Base-by-base conservation (phyloP, 2,113 vertebrate genomes). In the Indicator maculatus region DNA sequence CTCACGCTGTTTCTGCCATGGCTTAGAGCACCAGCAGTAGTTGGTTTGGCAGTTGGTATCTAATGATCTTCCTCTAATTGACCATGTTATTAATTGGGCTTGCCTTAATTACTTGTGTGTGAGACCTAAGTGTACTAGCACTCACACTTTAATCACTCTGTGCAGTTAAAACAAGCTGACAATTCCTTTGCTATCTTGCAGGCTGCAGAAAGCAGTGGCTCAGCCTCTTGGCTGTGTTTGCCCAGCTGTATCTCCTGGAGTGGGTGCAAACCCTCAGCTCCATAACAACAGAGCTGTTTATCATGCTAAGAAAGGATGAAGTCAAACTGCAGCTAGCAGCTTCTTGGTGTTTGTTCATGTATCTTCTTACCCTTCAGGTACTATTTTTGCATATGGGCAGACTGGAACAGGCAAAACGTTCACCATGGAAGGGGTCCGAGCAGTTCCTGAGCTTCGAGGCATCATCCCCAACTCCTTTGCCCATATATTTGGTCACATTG, bases 401-500 rank as follows among this genome's bases (percentile, higher is more conserved):
- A 99, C 99, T 67, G 99, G 99, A 93, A 99, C 99, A 76, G 99
- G 99, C 59, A 99, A 99, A 97, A 99, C 99, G 5, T 99, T 99
- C 95, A 99, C 99, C 63, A 99, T 99, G 99, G 99, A 99, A 97
- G 99, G 99, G 12, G 98, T 99, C 67, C 98, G 99, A 93, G 98
- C 98, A n/a, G 99, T 99, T 88, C 99, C 99, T 79, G 99, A 99
- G 87, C 99, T 99, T 64, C 96, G 99, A 97, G 99, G 99, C 78
- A 99, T 99, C 92, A 99, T 99, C 83, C 99, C 99, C 36, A 99
- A 99, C 97, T 99, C 99, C 36, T 99, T 99, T 97, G 99, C 99
- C 93, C 99, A 99, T 88, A 97, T 99, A 93, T 99, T 99, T 97
- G 99, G 99, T 83, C 99, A 99, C 96, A 99, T 99, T 96, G 99